These are phyloP conservation scores for Platorchestia sp. DNA, from an alignment of 1,140 invertebrate genomes.

Conservation along the genomic window DNA sequence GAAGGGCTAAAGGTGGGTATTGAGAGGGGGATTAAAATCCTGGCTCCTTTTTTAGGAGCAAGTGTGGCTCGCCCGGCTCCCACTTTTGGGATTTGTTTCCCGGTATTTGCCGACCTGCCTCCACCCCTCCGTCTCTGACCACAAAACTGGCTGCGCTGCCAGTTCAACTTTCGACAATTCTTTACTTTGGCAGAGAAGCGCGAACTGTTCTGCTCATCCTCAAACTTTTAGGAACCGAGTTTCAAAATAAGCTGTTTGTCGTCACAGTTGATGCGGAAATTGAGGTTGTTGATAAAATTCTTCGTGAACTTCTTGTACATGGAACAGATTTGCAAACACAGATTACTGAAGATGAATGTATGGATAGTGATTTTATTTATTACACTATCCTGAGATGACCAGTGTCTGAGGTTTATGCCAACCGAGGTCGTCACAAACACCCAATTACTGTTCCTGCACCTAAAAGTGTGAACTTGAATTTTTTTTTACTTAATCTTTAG, in stretches of 20 bases:
- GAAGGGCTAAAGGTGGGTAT: neutral
- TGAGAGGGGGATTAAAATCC: neutral
- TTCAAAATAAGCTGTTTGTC: neutral
- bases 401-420: too few species aligned
- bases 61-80: conserved; percentile 2
- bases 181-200: neutral
- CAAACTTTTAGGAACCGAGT: neutral
- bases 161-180: neutral
- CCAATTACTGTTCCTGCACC: neutral
- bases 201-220: neutral
- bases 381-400: neutral
- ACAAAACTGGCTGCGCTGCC: neutral
- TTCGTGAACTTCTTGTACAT: neutral
- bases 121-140: neutral
- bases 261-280: neutral
- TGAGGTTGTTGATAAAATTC: neutral
- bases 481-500: neutral
- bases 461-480: neutral
- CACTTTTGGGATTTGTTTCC: neutral
- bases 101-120: neutral
- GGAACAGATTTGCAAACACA: neutral
- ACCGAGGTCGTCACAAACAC: neutral
- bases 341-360: neutral
- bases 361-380: neutral
- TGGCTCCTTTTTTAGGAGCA: neutral